These are phyloP conservation scores for Rhipidura dahli DNA, from an alignment of 2,113 vertebrate genomes.

Conservation along the genomic window DNA sequence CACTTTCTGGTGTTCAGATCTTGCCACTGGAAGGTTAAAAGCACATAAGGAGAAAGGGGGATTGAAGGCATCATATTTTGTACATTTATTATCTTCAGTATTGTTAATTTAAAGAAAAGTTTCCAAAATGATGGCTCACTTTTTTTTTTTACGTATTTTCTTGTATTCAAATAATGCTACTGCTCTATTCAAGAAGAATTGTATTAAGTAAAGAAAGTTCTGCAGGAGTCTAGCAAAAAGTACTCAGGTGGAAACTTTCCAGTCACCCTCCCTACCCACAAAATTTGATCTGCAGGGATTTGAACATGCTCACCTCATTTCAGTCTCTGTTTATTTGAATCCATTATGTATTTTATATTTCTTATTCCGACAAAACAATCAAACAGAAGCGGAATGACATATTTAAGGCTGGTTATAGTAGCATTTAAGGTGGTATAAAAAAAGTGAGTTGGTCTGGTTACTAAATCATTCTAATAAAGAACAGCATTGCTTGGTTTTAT, in stretches of 20 bases:
- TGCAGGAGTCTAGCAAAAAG: background rate
- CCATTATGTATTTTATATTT: conserved; percentile 40
- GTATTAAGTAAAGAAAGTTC: background rate
- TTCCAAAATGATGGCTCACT: background rate
- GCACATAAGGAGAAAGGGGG: background rate
- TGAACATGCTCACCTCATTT: background rate
- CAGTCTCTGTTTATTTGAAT: background rate
- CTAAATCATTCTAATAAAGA: conserved; percentile 32
- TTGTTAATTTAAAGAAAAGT: background rate
- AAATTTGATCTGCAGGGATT: conserved; percentile 35
- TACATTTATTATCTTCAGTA: background rate
- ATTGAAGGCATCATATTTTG: background rate
- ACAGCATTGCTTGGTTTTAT: background rate
- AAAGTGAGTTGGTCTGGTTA: background rate
- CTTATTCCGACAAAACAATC: conserved; percentile 38
- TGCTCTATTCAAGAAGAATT: background rate
- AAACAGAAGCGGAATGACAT: conserved; percentile 4
- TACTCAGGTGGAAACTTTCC: background rate
- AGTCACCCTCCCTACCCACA: background rate
- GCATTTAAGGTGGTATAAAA: background rate
- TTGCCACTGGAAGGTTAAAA: background rate
- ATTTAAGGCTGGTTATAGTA: conserved; percentile 4
- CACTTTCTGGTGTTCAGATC: background rate
- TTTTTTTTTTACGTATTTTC: background rate
- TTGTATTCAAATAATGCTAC: background rate